Evolutionary conservation across 2,113 vertebrate species (phyloP).

Genomic region (Lasiurus cinereus): DNA sequence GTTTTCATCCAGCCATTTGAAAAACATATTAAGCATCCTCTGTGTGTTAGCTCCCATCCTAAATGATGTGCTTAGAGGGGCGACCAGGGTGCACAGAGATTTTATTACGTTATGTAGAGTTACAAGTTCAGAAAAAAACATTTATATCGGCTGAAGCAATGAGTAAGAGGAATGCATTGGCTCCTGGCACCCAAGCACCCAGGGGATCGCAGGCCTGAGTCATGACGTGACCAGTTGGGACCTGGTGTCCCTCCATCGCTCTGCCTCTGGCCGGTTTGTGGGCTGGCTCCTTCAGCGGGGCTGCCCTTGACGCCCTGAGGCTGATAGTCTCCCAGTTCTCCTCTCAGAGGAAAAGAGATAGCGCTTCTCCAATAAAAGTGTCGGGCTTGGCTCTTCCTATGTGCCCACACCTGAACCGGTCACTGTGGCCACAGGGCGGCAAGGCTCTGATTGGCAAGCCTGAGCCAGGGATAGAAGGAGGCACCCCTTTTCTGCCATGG

Average conservation of each 20-base stretch:
- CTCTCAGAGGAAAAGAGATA: not conserved
- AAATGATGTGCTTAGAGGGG: not conserved
- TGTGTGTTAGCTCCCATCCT: not conserved
- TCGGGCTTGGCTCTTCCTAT: not conserved
- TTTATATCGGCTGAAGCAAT: not conserved
- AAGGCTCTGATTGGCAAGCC: not conserved
- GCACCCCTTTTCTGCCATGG: not conserved
- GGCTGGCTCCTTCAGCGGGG: not conserved
- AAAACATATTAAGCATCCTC: not conserved
- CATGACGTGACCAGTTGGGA: not conserved
- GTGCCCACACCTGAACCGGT: not conserved
- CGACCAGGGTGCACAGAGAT: not conserved
- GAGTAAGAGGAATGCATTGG: not conserved
- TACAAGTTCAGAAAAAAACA: not conserved
- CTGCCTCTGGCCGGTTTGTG: not conserved
- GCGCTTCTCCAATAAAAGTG: not conserved
- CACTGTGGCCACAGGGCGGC: not conserved
- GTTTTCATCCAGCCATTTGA: conserved; percentile 47
- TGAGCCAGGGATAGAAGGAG: not conserved
- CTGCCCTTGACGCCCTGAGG: not conserved
- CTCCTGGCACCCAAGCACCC: not conserved
- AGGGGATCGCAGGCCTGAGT: not conserved
- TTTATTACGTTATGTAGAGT: not conserved
- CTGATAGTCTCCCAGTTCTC: not conserved
- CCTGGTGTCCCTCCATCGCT: not conserved